Evolutionary conservation across 2,797 vertebrate genomes (phyloP).

Genomic region (Enteromius argenteus): DNA sequence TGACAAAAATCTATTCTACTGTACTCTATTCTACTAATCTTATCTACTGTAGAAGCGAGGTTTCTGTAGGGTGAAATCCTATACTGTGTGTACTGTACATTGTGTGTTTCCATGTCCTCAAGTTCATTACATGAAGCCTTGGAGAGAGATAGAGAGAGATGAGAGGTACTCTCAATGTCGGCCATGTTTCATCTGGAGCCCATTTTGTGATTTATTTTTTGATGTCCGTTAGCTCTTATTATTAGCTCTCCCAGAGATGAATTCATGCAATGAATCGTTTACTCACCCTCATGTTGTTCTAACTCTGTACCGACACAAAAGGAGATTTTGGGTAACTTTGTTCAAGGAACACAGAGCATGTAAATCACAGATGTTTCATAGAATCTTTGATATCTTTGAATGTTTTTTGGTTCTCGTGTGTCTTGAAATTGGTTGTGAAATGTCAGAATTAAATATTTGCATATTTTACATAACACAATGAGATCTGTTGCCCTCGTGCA

Average conservation of each 20-base stretch:
- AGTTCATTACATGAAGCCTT: slow-evolving; percentile 17
- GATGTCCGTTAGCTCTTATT: not conserved
- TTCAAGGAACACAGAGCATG: not conserved
- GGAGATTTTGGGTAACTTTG: not conserved
- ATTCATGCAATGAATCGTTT: not conserved
- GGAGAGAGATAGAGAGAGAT: not conserved
- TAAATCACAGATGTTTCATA: not conserved
- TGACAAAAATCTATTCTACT: not conserved
- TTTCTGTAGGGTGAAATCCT: not conserved
- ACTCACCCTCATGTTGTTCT: not conserved
- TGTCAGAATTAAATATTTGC: not conserved
- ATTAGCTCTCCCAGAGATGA: not conserved
- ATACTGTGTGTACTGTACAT: not conserved
- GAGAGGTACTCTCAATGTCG: not conserved
- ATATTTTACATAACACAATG: not conserved
- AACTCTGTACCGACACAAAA: not conserved
- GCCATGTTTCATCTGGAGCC: not conserved
- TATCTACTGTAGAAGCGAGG: not conserved
- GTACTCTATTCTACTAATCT: too few relatives aligned
- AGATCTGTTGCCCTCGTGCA: not conserved
- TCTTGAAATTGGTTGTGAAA: not conserved
- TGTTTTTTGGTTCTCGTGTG: not conserved
- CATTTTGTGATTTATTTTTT: not conserved
- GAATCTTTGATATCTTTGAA: not conserved
- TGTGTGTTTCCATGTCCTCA: slow-evolving; percentile 19